Evolutionary conservation across 1,140 invertebrate species (phyloP), one percentile per base, ranked within the genome.

Genomic region (Aricia agestis): DNA sequence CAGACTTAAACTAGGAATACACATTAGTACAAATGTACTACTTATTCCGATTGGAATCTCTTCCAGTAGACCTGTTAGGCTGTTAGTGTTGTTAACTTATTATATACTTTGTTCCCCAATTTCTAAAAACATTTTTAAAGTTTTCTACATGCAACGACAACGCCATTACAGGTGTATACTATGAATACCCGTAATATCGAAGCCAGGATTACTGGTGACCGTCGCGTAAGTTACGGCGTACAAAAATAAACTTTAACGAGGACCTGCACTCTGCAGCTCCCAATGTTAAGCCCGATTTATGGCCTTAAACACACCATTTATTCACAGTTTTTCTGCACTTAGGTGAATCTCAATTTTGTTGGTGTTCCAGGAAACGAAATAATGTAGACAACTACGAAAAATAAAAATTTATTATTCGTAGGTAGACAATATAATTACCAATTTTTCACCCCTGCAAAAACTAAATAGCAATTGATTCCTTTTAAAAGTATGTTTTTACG

Each of bases 221-320:
- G 80, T 79, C 73, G 80, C 80, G 76, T 75, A 82, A 88, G 86
- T 90, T 90, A 90, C 85, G 84, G 85, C 76, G 85, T 85, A 88
- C 84, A 90, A 90, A 90, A 87, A 90, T 87, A 90, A 90, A 88
- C 83, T 90, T 86, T 87, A 84, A 88, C 87, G 86, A 85, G 84
- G 79, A 81, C 72, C 85, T 85, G 86, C 79, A 80, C 84, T 86
- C 77, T 82, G 83, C 84, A 84, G 79, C 76, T 77, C 78, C 76
- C 80, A 86, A 83, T 90, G 86, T 81, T 85, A 80, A 83, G 82
- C 82, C 67, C 81, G 82, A 90, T 88, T 88, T 90, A 90, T 90
- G 84, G 82, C 82, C 76, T 72, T 70, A 74, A 69, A 74, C 79
- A 79, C 74, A 83, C 79, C 81, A 87, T 87, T 86, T 83, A 76